Evolutionary conservation across 1,140 invertebrate genomes (phyloP).

Genomic region (Zaprionus taronus): DNA sequence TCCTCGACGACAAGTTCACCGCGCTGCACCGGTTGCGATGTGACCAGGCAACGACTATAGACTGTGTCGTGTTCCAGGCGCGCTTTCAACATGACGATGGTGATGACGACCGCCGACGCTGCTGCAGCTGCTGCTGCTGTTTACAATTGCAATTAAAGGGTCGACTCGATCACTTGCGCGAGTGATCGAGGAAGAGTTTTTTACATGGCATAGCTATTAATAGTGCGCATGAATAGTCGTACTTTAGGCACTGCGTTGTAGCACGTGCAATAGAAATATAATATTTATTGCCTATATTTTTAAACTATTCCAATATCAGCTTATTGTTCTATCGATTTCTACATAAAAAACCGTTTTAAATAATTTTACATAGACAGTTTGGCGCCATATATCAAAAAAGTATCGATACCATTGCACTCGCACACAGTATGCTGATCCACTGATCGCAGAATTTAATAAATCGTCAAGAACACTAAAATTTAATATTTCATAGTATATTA

Average conservation of each 20-base stretch:
- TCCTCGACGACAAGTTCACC: slow-evolving; percentile 91
- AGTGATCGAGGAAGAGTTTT: neutral
- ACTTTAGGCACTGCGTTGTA: neutral
- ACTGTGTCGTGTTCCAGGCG: slow-evolving; percentile 74
- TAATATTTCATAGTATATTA: neutral
- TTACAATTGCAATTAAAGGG: slow-evolving; percentile 16
- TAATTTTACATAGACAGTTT: neutral
- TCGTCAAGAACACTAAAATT: neutral
- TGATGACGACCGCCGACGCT: slow-evolving; percentile 6
- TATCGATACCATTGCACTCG: neutral
- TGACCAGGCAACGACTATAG: slow-evolving; percentile 89
- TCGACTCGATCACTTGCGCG: neutral
- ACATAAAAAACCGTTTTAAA: neutral
- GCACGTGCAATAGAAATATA: neutral
- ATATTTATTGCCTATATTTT: neutral
- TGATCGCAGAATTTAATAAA: neutral
- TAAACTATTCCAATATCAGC: neutral
- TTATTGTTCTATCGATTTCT: too few relatives aligned
- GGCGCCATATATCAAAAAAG: neutral
- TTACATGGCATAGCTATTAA: slow-evolving; percentile 15
- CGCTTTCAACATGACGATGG: slow-evolving; percentile 67
- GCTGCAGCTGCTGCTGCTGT: neutral
- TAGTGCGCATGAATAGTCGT: neutral
- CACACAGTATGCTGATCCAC: neutral
- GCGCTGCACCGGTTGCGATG: slow-evolving; percentile 87